A percentile compares a stretch with the other conserved stretches of the same genome.
Conservation (phyloP, 2,113 vertebrate genomes). For the Aspiorhynchus laticeps region DNA sequence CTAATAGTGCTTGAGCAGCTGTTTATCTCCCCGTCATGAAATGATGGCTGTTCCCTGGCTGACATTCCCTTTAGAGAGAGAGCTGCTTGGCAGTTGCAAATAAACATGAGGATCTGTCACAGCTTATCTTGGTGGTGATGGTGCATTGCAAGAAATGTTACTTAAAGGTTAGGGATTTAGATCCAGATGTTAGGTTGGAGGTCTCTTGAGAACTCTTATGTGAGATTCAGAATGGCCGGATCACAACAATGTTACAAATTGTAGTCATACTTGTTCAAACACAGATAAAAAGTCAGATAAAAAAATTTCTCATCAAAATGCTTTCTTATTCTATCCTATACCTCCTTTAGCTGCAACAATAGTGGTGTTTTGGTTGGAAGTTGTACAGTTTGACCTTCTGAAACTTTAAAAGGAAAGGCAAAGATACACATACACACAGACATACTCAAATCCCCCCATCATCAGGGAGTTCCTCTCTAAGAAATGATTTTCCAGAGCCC, state of each 20-base stretch:
- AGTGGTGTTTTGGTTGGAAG: neutral
- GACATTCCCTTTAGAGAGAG: constrained; percentile 21
- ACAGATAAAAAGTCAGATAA: neutral
- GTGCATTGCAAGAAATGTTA: neutral
- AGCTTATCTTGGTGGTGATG: constrained; percentile 26
- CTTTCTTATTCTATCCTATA: neutral
- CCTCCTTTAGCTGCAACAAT: neutral
- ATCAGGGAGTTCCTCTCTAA: constrained; percentile 46
- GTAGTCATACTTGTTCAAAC: neutral
- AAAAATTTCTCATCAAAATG: neutral
- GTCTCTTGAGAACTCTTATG: neutral
- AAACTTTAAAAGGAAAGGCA: constrained; percentile 19
- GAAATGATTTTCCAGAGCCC: constrained; percentile 40
- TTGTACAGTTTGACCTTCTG: constrained; percentile 23
- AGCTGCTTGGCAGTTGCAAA: constrained; percentile 43
- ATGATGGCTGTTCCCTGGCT: constrained; percentile 30
- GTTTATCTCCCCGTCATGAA: neutral
- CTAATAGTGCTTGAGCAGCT: constrained; percentile 12
- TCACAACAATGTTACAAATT: neutral
- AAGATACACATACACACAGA: constrained; percentile 19
- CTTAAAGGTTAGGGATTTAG: neutral
- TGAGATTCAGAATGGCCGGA: neutral
- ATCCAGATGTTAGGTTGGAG: neutral
- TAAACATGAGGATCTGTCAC: constrained; percentile 23
- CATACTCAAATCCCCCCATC: constrained; percentile 14